phyloP scores from a whole-genome alignment of 2,797 vertebrate species.

The Trachurus trachurus region DNA sequence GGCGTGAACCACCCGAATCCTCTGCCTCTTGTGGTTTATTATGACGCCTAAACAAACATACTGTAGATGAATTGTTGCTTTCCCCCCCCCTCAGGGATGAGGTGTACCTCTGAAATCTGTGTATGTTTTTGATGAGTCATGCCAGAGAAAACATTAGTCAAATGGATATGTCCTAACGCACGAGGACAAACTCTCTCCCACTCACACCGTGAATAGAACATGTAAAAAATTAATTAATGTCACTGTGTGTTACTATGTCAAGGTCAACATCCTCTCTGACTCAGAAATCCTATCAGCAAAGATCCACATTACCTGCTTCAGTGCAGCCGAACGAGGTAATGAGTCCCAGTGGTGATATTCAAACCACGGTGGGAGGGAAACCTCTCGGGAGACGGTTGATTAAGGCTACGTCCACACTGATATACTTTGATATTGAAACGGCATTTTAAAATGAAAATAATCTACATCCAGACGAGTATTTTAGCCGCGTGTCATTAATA shows the following conservation, averaged over 20 bases:
- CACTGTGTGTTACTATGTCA: conserved; percentile 38
- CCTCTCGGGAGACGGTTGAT: conserved; percentile 32
- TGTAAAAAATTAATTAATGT: conserved; percentile 38
- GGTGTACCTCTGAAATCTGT: conserved; percentile 22
- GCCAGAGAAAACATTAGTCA: conserved; percentile 47
- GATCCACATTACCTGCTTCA: conserved; percentile 44
- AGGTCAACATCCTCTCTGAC: conserved; percentile 48
- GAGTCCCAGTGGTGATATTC: conserved; percentile 55
- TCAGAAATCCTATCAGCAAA: conserved; percentile 44
- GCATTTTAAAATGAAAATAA: too few relatives aligned
- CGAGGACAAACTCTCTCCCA: conserved; percentile 5
- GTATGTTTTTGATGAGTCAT: conserved; percentile 55
- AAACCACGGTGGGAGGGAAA: conserved; percentile 48
- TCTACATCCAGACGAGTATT: too few relatives aligned
- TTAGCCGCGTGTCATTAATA: too few relatives aligned
- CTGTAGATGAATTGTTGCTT: conserved; percentile 1
- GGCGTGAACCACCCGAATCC: not conserved
- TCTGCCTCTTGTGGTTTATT: conserved; percentile 21
- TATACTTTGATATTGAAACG: too few relatives aligned
- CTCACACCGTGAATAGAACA: conserved; percentile 22
- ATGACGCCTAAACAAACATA: conserved; percentile 26
- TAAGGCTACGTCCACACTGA: conserved; percentile 3
- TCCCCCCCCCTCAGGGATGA: conserved; percentile 38
- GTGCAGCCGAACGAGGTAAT: conserved; percentile 55
- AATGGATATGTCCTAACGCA: conserved; percentile 32